These are phyloP conservation scores for Acanthochromis polyacanthus DNA, from an alignment of 2,113 vertebrate genomes.

Conservation along the genomic window DNA sequence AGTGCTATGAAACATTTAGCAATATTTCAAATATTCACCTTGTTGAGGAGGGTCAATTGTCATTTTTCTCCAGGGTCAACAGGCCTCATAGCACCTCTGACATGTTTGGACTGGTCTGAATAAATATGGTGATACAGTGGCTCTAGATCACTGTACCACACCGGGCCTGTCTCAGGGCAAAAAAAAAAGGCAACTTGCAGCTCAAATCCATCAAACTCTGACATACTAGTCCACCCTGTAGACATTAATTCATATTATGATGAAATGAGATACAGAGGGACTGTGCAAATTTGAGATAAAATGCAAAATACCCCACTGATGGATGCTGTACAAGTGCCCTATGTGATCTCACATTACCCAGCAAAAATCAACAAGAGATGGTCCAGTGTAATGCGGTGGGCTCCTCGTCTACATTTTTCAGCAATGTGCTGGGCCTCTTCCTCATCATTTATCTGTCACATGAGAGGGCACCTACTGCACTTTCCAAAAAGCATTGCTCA, in stretches of 20 bases:
- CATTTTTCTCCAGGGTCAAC: constrained; percentile 40
- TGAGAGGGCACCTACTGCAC: constrained; percentile 12
- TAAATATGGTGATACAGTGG: constrained; percentile 40
- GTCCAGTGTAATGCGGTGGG: constrained; percentile 13
- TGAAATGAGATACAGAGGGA: constrained; percentile 19
- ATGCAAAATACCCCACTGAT: constrained; percentile 27
- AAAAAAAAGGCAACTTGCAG: constrained; percentile 25
- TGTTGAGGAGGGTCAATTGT: constrained; percentile 15
- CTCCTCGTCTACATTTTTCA: constrained; percentile 39
- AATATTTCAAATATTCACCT: constrained; percentile 20
- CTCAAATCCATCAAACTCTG: constrained; percentile 37
- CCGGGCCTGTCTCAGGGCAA: constrained; percentile 27
- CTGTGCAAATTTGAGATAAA: constrained; percentile 43
- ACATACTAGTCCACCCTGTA: constrained; percentile 28
- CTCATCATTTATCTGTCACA: constrained; percentile 54
- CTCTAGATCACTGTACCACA: constrained; percentile 37
- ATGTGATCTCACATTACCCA: constrained; percentile 37
- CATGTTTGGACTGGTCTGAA: constrained; percentile 43
- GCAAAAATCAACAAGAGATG: constrained; percentile 35
- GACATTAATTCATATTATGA: constrained; percentile 43
- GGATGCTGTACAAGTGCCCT: constrained; percentile 1
- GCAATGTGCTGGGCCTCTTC: constrained; percentile 31
- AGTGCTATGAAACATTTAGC: neutral
- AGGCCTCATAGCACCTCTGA: constrained; percentile 17
- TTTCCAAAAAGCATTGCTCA: neutral